These are phyloP conservation scores for Lycia hirtaria DNA, from an alignment of 2,888 invertebrate species.

Conservation along the genomic window DNA sequence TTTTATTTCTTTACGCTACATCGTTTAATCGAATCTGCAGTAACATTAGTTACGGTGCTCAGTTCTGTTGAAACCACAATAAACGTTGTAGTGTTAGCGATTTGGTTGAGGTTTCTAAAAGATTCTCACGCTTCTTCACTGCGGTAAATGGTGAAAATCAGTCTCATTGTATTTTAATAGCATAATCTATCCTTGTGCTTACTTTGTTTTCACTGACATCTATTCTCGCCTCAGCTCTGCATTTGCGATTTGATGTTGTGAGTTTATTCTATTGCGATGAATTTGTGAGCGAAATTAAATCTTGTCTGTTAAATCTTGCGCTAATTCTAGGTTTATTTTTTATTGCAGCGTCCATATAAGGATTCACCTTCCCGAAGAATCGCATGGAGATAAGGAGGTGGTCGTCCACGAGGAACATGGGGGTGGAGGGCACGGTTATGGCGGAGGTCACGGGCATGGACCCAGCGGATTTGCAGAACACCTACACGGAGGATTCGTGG, in stretches of 20 bases:
- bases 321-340: conserved; percentile 24
- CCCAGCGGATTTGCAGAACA: conserved; percentile 57
- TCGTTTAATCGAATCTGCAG: conserved; percentile 26
- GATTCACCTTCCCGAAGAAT: conserved; percentile 82
- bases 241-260: conserved; percentile 56
- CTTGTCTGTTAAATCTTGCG: not conserved
- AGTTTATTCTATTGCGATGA: conserved; percentile 47
- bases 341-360: conserved; percentile 84
- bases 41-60: conserved; percentile 50
- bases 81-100: conserved; percentile 62
- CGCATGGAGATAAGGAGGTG: conserved; percentile 77
- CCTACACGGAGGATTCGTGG: conserved; percentile 64
- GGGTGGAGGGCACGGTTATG: conserved; percentile 34
- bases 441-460: conserved; percentile 52
- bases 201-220: conserved; percentile 65
- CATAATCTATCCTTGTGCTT: conserved; percentile 55
- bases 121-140: conserved; percentile 73
- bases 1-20: conserved; percentile 40
- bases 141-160: conserved; percentile 79
- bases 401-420: conserved; percentile 64
- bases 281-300: no score
- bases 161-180: conserved; percentile 70
- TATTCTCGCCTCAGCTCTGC: conserved; percentile 53
- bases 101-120: conserved; percentile 76
- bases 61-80: conserved; percentile 62